Percentiles rank a stretch among this genome's conserved stretches.
Evolutionary conservation across 1,140 invertebrate species (phyloP).

Genomic region (Heliothis virescens): DNA sequence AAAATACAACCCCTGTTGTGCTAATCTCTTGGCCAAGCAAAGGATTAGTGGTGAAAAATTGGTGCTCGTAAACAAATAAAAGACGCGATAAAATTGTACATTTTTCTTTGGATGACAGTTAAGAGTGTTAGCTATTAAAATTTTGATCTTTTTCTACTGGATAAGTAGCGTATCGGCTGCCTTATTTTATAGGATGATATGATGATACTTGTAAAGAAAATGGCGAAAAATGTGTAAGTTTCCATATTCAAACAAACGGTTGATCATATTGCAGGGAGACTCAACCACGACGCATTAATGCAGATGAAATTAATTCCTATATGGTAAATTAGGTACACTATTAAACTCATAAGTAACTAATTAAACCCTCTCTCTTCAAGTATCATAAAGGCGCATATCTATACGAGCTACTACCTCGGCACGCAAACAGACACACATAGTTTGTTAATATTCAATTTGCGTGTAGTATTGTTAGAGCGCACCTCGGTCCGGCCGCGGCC

Average conservation of each 20-base stretch:
- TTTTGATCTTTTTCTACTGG: neutral
- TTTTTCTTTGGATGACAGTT: constrained; percentile 44
- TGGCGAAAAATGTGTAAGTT: neutral
- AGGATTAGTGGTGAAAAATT: constrained; percentile 63
- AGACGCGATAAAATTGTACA: constrained; percentile 47
- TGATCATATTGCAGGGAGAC: too few relatives aligned
- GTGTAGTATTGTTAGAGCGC: constrained; percentile 47
- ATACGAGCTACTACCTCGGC: neutral
- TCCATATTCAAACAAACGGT: too few relatives aligned
- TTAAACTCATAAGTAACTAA: neutral
- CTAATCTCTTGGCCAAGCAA: constrained; percentile 68
- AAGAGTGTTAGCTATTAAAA: neutral
- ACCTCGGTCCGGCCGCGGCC: constrained; percentile 32
- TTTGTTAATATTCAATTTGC: constrained; percentile 46
- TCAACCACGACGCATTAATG: too few relatives aligned
- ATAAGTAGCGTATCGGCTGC: neutral
- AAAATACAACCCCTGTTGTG: constrained; percentile 66
- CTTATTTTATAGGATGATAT: neutral
- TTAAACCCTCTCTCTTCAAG: too few relatives aligned
- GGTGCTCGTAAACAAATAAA: constrained; percentile 63
- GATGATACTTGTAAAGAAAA: neutral
- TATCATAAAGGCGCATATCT: neutral
- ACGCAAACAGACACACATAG: neutral
- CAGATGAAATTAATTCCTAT: too few relatives aligned
- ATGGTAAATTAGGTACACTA: too few relatives aligned